Base-by-base conservation (phyloP, 2,888 invertebrate genomes). In the Tetropium fuscum region DNA sequence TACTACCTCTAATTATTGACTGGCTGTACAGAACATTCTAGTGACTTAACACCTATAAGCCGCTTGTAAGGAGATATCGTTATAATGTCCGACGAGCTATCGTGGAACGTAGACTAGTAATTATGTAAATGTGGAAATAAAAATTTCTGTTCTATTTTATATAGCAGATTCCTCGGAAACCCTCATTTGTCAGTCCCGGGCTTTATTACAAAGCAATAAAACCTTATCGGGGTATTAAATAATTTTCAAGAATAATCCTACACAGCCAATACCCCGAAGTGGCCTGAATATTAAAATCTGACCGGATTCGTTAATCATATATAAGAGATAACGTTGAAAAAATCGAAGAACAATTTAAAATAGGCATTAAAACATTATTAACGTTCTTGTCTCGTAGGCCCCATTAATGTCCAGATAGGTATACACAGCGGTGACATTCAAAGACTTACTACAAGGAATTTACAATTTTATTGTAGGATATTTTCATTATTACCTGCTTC, bases 391-490 rank as follows among this genome's bases (percentile, higher is more conserved):
- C 76, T 74, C 72, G 74, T 74, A 71, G 69, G 71, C 74, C 68
- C 76, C 78, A 78, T 78, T 78, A 78, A 75, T 73, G 77, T 77
- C 75, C 68, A 74, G 74, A 77, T 75, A 78, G 76, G 74, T 71
- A 71, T 73, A 74, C 69, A 74, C 64, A 73, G 77, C 78, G 78
- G 78, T 74, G 75, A 73, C 74, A 72, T 73, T 77, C 78, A 78
- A 78, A 78, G 78, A 73, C 69, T 62, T 60, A 64, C 63, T 67
- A 68, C 60, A 59, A 69, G 69, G 77, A 75, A 78, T 78, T 78
- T 78, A 78, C 78, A 77, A 76, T 78, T 78, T 78, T 78, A 78
- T 78, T 78, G 78, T 77, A 73, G 76, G 75, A 77, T 77, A 78
- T 78, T 78, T 78, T 78, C 77, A 78, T 78, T 78, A 78, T 77